Evolutionary conservation across 2,797 vertebrate species (phyloP), one percentile per base, ranked within the genome.

Genomic region (Pangasius larnaudii): DNA sequence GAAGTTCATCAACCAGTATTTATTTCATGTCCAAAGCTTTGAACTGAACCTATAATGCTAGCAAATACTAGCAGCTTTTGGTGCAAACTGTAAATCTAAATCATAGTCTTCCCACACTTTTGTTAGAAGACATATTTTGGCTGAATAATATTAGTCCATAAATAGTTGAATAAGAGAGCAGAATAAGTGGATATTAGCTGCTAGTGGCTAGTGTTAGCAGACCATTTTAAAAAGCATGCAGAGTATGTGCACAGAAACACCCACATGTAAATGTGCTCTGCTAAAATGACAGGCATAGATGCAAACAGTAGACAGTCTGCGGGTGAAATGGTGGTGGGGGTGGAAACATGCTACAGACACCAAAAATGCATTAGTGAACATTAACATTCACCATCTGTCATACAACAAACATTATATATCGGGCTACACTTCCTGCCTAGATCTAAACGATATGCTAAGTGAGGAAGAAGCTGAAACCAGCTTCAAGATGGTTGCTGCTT

Each of bases 381-480:
- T 84, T 69, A 69, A 51, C 49, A 84, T 69, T 69, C n/a, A 84
- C 82, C 82, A 84, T 84, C 81, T 84, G 81, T 84, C 81, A 51
- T 67, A 33, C n/a, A 67, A 51, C 59, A 84, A 84, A 84, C 61
- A 84, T 84, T 84, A 51, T 33, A 67, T 51, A 84, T 53, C 16
- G 0, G 61, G 27, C 16, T 67, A 69, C 63, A 53, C 63, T 69
- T 84, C 63, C 63, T 84, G 82, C n/a, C n/a, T 69, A 51, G 46
- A 84, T 69, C 82, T 69, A 69, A 69, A 84, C 18, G 18, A 69
- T 33, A 67, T 51, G 61, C 61, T 84, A 53, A 84, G n/a, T 84
- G n/a, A 7, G 39, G 8, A 82, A 69, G 46, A 69, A 33, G 63
- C 46, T 53, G 49, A 84, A 84, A 67, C 61, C 61, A 49, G n/a